phyloP scores from a whole-genome alignment of 2,888 invertebrate genomes.

The Tinea trinotella region DNA sequence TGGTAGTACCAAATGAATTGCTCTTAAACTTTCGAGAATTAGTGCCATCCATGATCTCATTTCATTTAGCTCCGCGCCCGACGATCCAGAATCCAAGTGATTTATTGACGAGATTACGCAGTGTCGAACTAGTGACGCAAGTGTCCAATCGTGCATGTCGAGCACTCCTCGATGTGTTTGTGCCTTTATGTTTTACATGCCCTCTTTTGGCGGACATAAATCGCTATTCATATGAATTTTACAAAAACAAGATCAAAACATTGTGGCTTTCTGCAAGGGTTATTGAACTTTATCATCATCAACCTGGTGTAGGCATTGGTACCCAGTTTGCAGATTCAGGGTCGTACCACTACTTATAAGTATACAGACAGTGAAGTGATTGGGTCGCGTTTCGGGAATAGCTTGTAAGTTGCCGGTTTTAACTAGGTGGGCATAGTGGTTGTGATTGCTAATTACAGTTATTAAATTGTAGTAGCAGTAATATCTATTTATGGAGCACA shows the following conservation, averaged over 20 bases:
- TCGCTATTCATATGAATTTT: background rate
- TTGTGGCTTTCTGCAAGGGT: no score
- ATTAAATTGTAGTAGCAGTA: no score
- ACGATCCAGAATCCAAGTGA: conserved; percentile 52
- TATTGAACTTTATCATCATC: no score
- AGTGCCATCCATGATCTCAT: conserved; percentile 53
- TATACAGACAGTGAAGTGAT: no score
- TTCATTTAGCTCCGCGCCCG: conserved; percentile 23
- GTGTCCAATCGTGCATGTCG: conserved; percentile 52
- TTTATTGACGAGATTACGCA: conserved; percentile 52
- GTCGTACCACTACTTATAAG: no score
- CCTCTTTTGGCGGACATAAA: background rate
- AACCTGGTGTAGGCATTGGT: no score
- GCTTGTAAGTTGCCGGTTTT: no score
- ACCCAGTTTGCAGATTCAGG: no score
- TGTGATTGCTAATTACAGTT: no score
- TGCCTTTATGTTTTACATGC: conserved; percentile 21
- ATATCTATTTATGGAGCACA: no score
- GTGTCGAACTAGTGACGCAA: conserved; percentile 60
- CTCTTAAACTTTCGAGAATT: background rate
- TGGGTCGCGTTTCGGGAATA: no score
- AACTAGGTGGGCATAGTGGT: no score
- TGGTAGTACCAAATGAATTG: background rate
- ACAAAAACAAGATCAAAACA: background rate
- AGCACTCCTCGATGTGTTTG: conserved; percentile 57